Conservation (phyloP, 92 coral and sea anemone genomes). For the Porites evermanni region DNA sequence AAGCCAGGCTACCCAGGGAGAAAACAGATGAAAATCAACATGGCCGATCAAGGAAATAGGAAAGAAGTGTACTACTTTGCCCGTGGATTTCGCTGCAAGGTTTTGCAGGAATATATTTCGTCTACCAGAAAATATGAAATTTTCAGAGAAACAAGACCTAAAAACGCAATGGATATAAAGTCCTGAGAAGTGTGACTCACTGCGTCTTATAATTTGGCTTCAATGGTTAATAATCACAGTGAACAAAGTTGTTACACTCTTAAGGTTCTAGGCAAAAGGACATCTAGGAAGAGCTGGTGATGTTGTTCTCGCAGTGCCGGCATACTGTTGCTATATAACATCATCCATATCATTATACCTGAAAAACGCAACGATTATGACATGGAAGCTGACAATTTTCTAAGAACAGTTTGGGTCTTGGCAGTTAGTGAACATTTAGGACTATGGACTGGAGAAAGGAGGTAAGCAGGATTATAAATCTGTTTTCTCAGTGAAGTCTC, state of each 20-base stretch:
- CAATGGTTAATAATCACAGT: not conserved
- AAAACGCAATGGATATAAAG: conserved; percentile 4
- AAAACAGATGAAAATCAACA: not conserved
- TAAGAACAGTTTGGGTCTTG: not conserved
- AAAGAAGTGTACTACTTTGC: not conserved
- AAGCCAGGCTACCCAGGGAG: conserved; percentile 7
- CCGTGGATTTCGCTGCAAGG: not conserved
- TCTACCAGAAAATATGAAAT: not conserved
- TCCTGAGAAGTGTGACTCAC: not conserved
- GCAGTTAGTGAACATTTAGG: conserved; percentile 1
- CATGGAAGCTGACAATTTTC: not conserved
- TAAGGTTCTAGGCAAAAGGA: not conserved
- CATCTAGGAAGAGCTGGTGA: conserved; percentile 1
- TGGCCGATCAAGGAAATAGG: conserved; percentile 2
- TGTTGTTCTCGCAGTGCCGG: conserved; percentile 2
- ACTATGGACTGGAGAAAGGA: not conserved
- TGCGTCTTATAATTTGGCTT: conserved; percentile 15
- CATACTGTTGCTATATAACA: not conserved
- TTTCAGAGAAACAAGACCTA: conserved; percentile 6
- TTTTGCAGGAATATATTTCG: conserved; percentile 4
- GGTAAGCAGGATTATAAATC: conserved; percentile 14
- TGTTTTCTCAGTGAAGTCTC: not conserved
- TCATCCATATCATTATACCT: conserved; percentile 10
- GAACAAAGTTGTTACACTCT: conserved; percentile 28
- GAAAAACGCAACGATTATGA: conserved; percentile 7